Evolutionary conservation across 2,113 vertebrate genomes (phyloP), one percentile per base, ranked within the genome.

Genomic region (Oreochromis tanganicae): DNA sequence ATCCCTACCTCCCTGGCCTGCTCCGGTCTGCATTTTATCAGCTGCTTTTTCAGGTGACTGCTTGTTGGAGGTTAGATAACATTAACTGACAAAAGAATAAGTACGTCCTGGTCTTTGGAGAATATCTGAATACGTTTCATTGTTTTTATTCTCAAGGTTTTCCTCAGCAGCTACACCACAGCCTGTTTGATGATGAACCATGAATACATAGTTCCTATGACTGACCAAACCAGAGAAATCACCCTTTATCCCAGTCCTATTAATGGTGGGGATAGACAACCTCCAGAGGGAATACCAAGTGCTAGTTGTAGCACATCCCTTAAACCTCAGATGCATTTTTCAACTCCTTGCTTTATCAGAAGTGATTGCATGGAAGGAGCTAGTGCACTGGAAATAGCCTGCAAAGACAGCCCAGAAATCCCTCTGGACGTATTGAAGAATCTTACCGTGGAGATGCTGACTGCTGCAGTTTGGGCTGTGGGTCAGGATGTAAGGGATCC

Each of bases 141-240:
- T 66, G 29, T 43, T 43, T 32, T 29, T 83, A n/a, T 83, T 80
- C 9, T 55, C 32, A n/a, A 96, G 93, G 97, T 98, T 88, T 96
- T 98, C 89, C 97, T 99, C 55, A 97, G 95, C 89, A 97, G 97
- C 86, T 97, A 98, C 29, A 96, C 96, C 90, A 97, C 97, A 1
- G 97, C 97, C 48, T 95, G 97, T 71, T 94, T 98, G 61, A 97
- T 97, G 96, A 99, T 98, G 97, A 98, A 97, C 95, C 96, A 95
- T 16, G 98, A 99, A 93, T 99, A 98, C 94, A 98, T 99, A 13
- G 97, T 99, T 57, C 98, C 98, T n/a, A 97, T 99, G 98, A 98
- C 97, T 0, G 96, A 97, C 17, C 96, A 97, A 88, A 97, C 97
- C 3, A 97, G 96, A 91, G 96, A 96, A 85, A 96, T 98, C 93